Conservation (phyloP, 1,140 invertebrate genomes). For the Zaprionus davidi region DNA sequence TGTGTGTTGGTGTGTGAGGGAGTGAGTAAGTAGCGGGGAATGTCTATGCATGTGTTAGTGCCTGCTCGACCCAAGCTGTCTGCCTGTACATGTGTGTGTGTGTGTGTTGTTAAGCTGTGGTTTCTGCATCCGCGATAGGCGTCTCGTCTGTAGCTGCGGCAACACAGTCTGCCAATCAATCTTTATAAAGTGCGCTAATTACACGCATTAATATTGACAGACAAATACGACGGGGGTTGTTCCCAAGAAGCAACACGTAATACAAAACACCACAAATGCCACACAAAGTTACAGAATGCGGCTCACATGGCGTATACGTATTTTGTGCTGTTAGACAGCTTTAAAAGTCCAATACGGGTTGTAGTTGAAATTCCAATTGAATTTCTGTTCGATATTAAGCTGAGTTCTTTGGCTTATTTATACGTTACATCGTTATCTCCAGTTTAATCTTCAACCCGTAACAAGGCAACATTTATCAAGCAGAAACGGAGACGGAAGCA, state of each 20-base stretch:
- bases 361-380: neutral
- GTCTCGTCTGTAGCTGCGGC: slow-evolving; percentile 29
- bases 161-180: slow-evolving; percentile 66
- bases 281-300: neutral
- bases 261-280: slow-evolving; percentile 13
- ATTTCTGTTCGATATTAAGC: slow-evolving; percentile 13
- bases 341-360: too few relatives aligned
- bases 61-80: slow-evolving; percentile 16
- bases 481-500: neutral
- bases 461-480: too few relatives aligned
- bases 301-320: slow-evolving; percentile 42
- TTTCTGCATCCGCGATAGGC: slow-evolving; percentile 42
- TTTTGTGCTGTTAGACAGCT: slow-evolving; percentile 29
- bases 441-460: slow-evolving; percentile 1
- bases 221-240: neutral
- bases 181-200: slow-evolving; percentile 79
- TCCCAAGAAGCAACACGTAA: slow-evolving; percentile 43
- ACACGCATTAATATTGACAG: slow-evolving; percentile 78
- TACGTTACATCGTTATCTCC: slow-evolving; percentile 44
- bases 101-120: slow-evolving; percentile 58
- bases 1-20: slow-evolving; percentile 12
- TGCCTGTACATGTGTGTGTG: slow-evolving; percentile 9
- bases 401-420: slow-evolving; percentile 28
- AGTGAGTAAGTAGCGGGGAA: slow-evolving; percentile 4
- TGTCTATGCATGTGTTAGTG: slow-evolving; percentile 6